Percentiles rank a stretch among this genome's conserved stretches.
Evolutionary conservation across 2,113 vertebrate genomes (phyloP).

Genomic region (Psophia crepitans): DNA sequence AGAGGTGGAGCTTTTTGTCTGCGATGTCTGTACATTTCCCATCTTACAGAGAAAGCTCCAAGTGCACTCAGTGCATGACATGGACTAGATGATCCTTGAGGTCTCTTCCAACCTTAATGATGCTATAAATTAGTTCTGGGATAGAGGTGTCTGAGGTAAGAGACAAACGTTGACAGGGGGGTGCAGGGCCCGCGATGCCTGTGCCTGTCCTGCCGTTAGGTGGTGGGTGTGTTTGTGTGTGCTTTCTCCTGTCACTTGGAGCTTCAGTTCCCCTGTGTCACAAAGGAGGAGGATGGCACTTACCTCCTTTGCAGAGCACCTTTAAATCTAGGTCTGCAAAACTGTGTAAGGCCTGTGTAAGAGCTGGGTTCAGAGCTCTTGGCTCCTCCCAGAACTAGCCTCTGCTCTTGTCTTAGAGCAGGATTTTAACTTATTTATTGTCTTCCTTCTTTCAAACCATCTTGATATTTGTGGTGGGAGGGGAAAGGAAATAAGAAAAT

Average conservation of each 20-base stretch:
- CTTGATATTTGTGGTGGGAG: background rate
- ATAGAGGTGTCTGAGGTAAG: background rate
- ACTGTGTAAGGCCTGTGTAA: rapidly evolving
- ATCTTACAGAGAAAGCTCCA: background rate
- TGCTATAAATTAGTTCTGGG: background rate
- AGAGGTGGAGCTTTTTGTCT: constrained; percentile 32
- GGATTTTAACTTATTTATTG: background rate
- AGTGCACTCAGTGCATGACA: background rate
- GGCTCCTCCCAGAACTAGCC: background rate
- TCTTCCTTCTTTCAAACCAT: background rate
- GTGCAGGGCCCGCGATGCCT: background rate
- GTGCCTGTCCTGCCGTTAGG: background rate
- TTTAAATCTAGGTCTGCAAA: background rate
- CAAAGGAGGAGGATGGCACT: background rate
- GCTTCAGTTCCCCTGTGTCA: background rate
- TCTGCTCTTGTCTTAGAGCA: background rate
- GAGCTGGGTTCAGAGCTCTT: background rate
- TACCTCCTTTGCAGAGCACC: background rate
- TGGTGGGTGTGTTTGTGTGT: background rate
- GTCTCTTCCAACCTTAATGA: no score
- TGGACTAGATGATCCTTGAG: no score
- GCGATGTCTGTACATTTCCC: background rate
- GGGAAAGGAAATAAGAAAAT: background rate
- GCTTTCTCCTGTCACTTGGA: background rate
- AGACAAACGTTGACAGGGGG: background rate